phyloP scores from a whole-genome alignment of 2,797 vertebrate species.

The Sorex maritimensis region DNA sequence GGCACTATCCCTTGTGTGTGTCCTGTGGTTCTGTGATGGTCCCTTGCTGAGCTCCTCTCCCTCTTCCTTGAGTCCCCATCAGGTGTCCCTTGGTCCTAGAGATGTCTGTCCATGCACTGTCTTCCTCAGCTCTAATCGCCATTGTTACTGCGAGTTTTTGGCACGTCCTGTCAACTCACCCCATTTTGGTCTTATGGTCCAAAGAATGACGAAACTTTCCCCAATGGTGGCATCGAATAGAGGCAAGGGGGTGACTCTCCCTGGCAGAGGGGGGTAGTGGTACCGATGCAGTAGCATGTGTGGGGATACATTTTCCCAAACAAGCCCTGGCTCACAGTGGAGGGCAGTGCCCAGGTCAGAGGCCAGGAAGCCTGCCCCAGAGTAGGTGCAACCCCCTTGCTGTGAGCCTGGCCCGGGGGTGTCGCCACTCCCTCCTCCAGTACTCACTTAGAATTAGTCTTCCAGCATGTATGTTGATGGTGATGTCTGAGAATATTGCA shows the following conservation, averaged over 20 bases:
- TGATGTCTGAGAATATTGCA: neutral
- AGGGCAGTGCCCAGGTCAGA: neutral
- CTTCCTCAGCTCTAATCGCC: conserved; percentile 50
- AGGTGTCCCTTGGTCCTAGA: conserved; percentile 66
- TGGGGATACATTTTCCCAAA: neutral
- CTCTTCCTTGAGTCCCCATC: neutral
- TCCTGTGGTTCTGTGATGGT: conserved; percentile 92
- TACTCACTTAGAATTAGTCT: neutral
- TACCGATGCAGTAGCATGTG: neutral
- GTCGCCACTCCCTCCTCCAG: neutral
- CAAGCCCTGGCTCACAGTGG: neutral
- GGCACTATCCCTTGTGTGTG: conserved; percentile 86
- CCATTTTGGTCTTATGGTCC: conserved; percentile 25
- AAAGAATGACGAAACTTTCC: conserved; percentile 17
- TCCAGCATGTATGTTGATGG: neutral
- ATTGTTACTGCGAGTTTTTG: conserved; percentile 69
- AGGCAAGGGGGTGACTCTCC: conserved; percentile 29
- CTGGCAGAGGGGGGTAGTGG: neutral
- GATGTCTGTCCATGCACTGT: conserved; percentile 62
- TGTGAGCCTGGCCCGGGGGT: too few relatives aligned
- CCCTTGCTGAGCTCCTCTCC: conserved; percentile 88
- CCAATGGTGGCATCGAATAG: neutral
- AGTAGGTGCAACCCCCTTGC: neutral
- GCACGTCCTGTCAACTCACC: conserved; percentile 73
- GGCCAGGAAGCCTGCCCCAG: neutral